Evolutionary conservation across 2,113 vertebrate genomes (phyloP), one percentile per base, ranked within the genome.

Genomic region (Xyrauchen texanus): DNA sequence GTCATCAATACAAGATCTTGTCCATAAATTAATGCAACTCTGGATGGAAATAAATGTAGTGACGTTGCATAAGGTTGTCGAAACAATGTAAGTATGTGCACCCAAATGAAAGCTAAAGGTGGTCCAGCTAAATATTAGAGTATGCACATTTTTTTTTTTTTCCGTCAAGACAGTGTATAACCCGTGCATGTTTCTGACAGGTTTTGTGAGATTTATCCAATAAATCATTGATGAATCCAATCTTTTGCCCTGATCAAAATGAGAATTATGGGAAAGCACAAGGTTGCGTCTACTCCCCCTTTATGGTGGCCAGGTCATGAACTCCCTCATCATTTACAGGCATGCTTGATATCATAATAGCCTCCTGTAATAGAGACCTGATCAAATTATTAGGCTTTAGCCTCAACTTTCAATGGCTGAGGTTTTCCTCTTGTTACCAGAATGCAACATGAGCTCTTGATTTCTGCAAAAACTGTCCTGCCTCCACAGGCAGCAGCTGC

Each of bases 371-470:
- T 57, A 73, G 44, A 47, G 68, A 12, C 7, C 65, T 76, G 67
- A 76, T 79, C 64, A 51, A 75, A 57, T 74, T 64, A 34, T 68
- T 69, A 60, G n/a, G 51, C 52, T 21, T 80, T 15, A 57, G 21
- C 62, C 16, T 51, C 49, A 49, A 68, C 46, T 67, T n/a, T 55
- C 61, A 66, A 47, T 52, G 67, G 45, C 60, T 74, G 46, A 74
- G 61, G 53, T 55, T 63, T 80, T 51, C 58, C 70, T 80, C 69
- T 76, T 68, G 13, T 83, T 68, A 68, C 58, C 70, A 81, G 80
- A 83, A 77, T 61, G 82, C 76, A 84, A 84, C 79, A 72, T 60
- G 82, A 84, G 79, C 64, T 58, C 58, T 68, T 78, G 68, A 74
- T 58, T 78, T 46, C 12, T 15, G 16, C 46, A 9, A 46, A 67